Conservation (phyloP, 2,888 invertebrate species). For the Thalpophila matura region DNA sequence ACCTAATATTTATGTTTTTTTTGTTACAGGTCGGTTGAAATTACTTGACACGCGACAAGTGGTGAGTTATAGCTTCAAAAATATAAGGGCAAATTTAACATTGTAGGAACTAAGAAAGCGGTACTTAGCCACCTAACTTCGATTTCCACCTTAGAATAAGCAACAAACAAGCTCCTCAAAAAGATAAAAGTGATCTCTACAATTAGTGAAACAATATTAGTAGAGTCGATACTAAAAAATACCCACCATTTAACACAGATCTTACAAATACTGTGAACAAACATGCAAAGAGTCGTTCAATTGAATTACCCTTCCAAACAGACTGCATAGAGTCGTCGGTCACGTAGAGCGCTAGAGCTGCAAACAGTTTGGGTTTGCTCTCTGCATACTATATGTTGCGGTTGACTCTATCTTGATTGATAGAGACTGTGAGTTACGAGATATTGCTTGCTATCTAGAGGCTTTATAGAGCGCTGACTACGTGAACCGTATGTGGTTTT, state of each 20-base stretch:
- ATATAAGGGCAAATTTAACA: too few relatives aligned
- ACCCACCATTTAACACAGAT: neutral
- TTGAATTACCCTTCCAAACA: constrained; percentile 11
- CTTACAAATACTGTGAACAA: neutral
- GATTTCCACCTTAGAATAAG: too few relatives aligned
- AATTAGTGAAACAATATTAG: too few relatives aligned
- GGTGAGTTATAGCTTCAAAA: constrained; percentile 1
- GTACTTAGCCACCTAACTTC: too few relatives aligned
- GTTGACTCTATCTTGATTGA: constrained; percentile 21
- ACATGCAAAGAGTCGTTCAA: constrained; percentile 7
- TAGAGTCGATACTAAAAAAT: too few relatives aligned
- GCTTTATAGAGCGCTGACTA: neutral
- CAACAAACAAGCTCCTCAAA: too few relatives aligned
- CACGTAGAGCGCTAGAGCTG: constrained; percentile 14
- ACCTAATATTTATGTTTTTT: neutral
- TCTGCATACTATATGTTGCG: constrained; percentile 32
- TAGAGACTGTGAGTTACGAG: constrained; percentile 1
- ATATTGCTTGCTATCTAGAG: neutral
- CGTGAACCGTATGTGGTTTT: neutral
- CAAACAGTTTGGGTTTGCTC: constrained; percentile 34
- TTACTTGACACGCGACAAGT: too few relatives aligned
- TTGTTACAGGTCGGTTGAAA: constrained; percentile 36
- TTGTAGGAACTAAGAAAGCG: too few relatives aligned
- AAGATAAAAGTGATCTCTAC: too few relatives aligned
- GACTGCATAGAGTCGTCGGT: constrained; percentile 18